Base-by-base conservation (phyloP, 2,113 vertebrate species). In the Vulpes vulpes region DNA sequence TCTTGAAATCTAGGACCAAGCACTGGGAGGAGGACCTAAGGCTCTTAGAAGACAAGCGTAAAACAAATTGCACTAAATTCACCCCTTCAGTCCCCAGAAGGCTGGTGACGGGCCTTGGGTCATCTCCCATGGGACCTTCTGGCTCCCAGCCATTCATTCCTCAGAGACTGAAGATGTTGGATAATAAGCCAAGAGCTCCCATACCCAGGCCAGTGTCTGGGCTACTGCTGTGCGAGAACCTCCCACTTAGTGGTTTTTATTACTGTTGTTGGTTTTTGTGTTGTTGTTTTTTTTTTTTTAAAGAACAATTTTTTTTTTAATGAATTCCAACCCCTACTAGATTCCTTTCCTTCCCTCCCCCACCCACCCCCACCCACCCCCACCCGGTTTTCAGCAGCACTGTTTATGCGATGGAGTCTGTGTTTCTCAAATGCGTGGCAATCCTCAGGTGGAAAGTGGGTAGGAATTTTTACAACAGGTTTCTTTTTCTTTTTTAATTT, bases 391-490 rank as follows among this genome's bases (percentile, higher is more conserved):
- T 94, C 97, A 98, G 97, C 65, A 97, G 97, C 97, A 95, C 95
- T 97, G 96, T 97, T 89, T 97, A 85, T 91, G n/a, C 95, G 98
- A 97, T 71, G 97, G 97, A 97, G 95, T 97, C 97, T 98, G 97
- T 98, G 98, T 98, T 98, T 98, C 98, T 98, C 98, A 97, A 94
- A 95, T 98, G 98, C 98, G 97, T 98, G 98, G 98, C 93, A 62
- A 98, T 97, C 96, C 98, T 98, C 86, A 35, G 82, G 93, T 86
- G 87, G 84, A 59, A 78, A 55, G 86, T 59, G 55, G 84, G 90
- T 53, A 92, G 98, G 97, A 59, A 97, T 89, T 98, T 97, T 98
- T 98, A 97, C 98, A 98, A 97, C 98, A 98, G 96, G 98, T 98
- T 98, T 98, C 35, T 60, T n/a, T n/a, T 35, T n/a, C 8, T 74